Conservation (phyloP, 2,113 vertebrate genomes). For the Chloropsis hardwickii region DNA sequence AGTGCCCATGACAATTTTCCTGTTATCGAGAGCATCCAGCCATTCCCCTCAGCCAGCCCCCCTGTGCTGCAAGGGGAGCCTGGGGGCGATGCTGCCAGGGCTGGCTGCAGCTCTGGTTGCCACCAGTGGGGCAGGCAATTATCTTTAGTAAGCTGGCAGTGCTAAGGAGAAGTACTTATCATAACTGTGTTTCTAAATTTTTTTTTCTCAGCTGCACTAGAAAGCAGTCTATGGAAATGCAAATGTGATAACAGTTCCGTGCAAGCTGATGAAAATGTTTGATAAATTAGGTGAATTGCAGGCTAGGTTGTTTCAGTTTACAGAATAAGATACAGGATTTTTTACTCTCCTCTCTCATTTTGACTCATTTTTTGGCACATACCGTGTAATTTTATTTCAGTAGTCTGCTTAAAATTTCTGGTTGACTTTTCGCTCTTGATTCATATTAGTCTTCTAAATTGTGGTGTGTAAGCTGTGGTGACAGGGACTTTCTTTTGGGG, state of each 20-base stretch:
- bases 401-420: not conserved
- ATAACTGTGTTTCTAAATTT: not conserved
- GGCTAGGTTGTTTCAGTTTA: not conserved
- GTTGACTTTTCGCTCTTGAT: not conserved
- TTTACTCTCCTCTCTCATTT: not conserved
- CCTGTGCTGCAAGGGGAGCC: fast-evolving
- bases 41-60: not conserved
- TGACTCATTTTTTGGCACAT: not conserved
- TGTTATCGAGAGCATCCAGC: not conserved
- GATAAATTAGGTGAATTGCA: not conserved
- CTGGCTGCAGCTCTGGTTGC: fast-evolving
- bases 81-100: fast-evolving
- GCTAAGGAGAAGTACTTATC: not conserved
- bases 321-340: not conserved
- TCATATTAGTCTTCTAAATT: not conserved
- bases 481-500: not conserved
- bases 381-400: not conserved
- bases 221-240: not conserved
- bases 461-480: not conserved
- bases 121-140: not conserved
- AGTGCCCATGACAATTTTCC: fast-evolving
- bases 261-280: not conserved
- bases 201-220: not conserved
- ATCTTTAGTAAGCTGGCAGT: not conserved
- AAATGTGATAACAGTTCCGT: not conserved